Evolutionary conservation across 1,140 invertebrate species (phyloP).

Genomic region (Rhyzopertha dominica): DNA sequence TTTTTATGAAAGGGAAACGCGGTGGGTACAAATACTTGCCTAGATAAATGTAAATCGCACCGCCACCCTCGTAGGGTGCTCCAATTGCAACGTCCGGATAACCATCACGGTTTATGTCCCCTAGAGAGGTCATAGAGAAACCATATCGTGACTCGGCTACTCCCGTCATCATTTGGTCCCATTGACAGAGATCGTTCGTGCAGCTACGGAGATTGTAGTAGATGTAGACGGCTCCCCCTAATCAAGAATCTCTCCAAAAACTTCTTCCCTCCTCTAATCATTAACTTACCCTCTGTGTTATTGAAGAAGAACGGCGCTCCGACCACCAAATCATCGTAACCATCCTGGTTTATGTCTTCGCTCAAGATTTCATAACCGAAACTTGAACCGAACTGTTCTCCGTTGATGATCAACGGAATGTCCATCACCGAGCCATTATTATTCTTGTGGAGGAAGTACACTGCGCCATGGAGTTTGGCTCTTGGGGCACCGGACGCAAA

Average conservation of each 20-base stretch:
- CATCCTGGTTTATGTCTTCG: slow-evolving; percentile 82
- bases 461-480: slow-evolving; percentile 78
- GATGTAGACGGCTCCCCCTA: slow-evolving; percentile 85
- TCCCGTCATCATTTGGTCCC: slow-evolving; percentile 61
- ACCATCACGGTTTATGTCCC: slow-evolving; percentile 88
- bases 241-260: too few species aligned
- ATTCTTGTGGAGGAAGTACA: slow-evolving; percentile 70
- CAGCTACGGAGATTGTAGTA: slow-evolving; percentile 62
- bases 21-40: too few species aligned
- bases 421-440: slow-evolving; percentile 54
- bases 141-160: slow-evolving; percentile 78
- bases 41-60: slow-evolving; percentile 80
- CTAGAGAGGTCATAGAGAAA: slow-evolving; percentile 76
- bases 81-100: slow-evolving; percentile 87
- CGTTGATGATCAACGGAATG: slow-evolving; percentile 61
- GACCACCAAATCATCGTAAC: slow-evolving; percentile 77
- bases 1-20: too few species aligned
- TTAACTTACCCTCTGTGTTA: slow-evolving; percentile 63
- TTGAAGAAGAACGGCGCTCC: slow-evolving; percentile 89
- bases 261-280: too few species aligned
- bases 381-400: slow-evolving; percentile 82
- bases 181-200: slow-evolving; percentile 42
- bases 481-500: slow-evolving; percentile 85
- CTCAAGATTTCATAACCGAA: slow-evolving; percentile 84
- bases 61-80: slow-evolving; percentile 84